A percentile compares a stretch with the other conserved stretches of the same genome.
Evolutionary conservation across 1,140 invertebrate genomes (phyloP).

Genomic region (Euwallacea similis): DNA sequence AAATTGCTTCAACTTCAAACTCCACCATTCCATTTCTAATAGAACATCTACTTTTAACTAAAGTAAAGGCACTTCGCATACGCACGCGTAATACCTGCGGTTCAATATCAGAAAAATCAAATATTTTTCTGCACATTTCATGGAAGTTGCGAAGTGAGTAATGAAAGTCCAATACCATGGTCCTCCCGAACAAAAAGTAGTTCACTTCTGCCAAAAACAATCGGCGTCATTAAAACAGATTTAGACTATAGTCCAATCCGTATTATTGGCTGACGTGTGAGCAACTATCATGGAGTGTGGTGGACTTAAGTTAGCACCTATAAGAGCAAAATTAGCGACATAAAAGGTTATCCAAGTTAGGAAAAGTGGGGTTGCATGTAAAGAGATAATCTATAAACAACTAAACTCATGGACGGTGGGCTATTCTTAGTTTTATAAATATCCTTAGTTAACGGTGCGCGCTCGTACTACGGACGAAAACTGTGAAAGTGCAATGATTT

Average conservation of each 20-base stretch:
- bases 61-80: too few relatives aligned
- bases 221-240: conserved; percentile 1
- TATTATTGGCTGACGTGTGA: not conserved
- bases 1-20: too few relatives aligned
- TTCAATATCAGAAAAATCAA: too few relatives aligned
- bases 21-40: too few relatives aligned
- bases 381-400: conserved; percentile 50
- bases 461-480: conserved; percentile 40
- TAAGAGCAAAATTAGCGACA: conserved; percentile 37
- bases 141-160: too few relatives aligned
- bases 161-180: not conserved
- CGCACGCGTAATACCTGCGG: too few relatives aligned
- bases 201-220: not conserved
- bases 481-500: conserved; percentile 49
- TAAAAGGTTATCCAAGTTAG: conserved; percentile 36
- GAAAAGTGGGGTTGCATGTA: conserved; percentile 47
- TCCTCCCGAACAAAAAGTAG: not conserved
- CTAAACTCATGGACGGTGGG: conserved; percentile 50
- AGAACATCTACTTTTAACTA: too few relatives aligned
- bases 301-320: conserved; percentile 1
- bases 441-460: conserved; percentile 44
- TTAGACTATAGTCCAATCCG: conserved; percentile 6
- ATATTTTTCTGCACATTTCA: too few relatives aligned
- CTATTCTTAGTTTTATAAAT: conserved; percentile 50
- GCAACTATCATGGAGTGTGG: not conserved